phyloP scores from a whole-genome alignment of 2,113 vertebrate species.

The Cephalopholis sonnerati region DNA sequence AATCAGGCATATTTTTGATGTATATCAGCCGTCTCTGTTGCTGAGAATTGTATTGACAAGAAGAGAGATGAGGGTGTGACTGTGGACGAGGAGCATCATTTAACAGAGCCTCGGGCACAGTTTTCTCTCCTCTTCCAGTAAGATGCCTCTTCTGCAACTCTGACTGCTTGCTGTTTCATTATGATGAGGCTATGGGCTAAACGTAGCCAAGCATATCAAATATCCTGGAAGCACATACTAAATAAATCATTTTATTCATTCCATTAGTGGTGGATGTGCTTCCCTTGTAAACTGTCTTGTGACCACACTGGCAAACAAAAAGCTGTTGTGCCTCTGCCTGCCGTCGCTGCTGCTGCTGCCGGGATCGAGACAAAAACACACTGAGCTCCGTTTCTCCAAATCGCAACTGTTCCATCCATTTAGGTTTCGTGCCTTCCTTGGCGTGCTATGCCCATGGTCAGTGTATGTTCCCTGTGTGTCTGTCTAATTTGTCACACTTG shows the following conservation, averaged over 20 bases:
- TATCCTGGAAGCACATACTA: constrained; percentile 84
- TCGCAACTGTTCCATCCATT: constrained; percentile 51
- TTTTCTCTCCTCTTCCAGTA: constrained; percentile 78
- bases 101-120: constrained; percentile 78
- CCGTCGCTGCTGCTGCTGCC: constrained; percentile 30
- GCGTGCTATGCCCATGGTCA: constrained; percentile 31
- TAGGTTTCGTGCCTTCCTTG: constrained; percentile 48
- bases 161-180: constrained; percentile 86
- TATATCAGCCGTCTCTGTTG: constrained; percentile 51
- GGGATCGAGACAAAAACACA: constrained; percentile 42
- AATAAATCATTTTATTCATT: constrained; percentile 88
- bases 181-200: constrained; percentile 86
- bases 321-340: constrained; percentile 61
- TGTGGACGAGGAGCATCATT: constrained; percentile 82
- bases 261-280: constrained; percentile 81
- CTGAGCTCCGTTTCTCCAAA: constrained; percentile 31
- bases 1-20: constrained; percentile 56
- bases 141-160: constrained; percentile 80
- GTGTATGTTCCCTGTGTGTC: constrained; percentile 26
- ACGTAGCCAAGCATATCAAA: constrained; percentile 87
- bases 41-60: constrained; percentile 80
- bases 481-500: constrained; percentile 51
- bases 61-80: constrained; percentile 83
- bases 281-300: constrained; percentile 78
- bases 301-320: constrained; percentile 76